Evolutionary conservation across 2,888 invertebrate species (phyloP), one percentile per base, ranked within the genome.

Genomic region (Chrysodeixis includens): DNA sequence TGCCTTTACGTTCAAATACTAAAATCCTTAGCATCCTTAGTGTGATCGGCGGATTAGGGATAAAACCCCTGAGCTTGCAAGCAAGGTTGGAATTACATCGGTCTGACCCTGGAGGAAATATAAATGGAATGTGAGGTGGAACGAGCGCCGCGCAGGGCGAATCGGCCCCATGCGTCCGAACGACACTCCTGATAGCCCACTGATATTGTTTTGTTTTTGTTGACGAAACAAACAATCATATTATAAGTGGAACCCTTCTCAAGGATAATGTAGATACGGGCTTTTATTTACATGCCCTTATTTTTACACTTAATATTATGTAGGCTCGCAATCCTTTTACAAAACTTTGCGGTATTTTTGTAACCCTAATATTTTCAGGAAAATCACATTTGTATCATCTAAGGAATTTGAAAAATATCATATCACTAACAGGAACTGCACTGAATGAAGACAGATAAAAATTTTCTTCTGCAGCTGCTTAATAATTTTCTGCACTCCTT

Each of bases 31-130:
- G 62, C 64, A 70, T 71, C 58, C 69, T 64, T 44, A 55, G 62
- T 65, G 78, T 74, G 62, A 76, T 75, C 69, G 62, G 46, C 18
- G 56, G 61, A 74, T 81, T 77, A 70, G 56, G 56, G 52, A 32
- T 44, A 65, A 63, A 76, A 83, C 79, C 81, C 79, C 85, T 74
- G 76, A 79, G 69, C 62, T 69, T 52, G 76, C 79, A 74, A 67
- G 68, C 61, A 57, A 57, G 71, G 46, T 62, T 72, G 62, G 69
- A 78, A 82, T 81, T 71, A 76, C 72, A 82, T 67, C 53, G 74
- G 70, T 69, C 76, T 79, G 65, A 71, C 64, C 59, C 73, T 69
- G 62, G 69, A 68, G 58, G 44, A 65, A 52, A 66, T 54, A 77
- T 72, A 75, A 79, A 68, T 12, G 49, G 56, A 74, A 76, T 69